phyloP scores from a whole-genome alignment of 2,888 invertebrate genomes.

The Thecophora atra region DNA sequence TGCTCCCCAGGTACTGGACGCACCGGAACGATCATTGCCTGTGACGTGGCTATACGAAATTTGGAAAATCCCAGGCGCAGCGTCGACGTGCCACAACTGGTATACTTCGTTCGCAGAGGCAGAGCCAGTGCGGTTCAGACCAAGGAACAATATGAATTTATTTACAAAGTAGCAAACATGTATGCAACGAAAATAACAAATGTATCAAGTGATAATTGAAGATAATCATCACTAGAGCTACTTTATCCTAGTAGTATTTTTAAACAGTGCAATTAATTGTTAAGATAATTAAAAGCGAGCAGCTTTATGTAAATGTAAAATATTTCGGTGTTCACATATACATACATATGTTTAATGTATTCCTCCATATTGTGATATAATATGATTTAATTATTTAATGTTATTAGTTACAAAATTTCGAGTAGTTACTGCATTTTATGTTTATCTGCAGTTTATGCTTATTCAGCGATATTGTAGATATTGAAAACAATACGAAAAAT shows the following conservation, averaged over 20 bases:
- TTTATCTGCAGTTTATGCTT: not conserved
- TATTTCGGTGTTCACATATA: too few species aligned
- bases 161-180: conserved; percentile 88
- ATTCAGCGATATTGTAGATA: not conserved
- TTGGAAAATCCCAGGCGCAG: conserved; percentile 79
- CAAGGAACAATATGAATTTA: conserved; percentile 89
- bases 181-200: conserved; percentile 87
- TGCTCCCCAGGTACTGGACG: conserved; percentile 93
- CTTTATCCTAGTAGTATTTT: not conserved
- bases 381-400: conserved; percentile 39
- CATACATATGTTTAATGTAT: conserved; percentile 49
- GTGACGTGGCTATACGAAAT: conserved; percentile 87
- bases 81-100: conserved; percentile 87
- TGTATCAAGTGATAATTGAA: conserved; percentile 70
- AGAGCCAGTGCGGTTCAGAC: conserved; percentile 91
- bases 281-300: too few species aligned
- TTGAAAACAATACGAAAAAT: conserved; percentile 4
- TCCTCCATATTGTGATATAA: conserved; percentile 63
- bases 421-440: conserved; percentile 36
- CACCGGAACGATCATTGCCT: conserved; percentile 85
- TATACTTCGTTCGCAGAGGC: conserved; percentile 84
- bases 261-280: too few species aligned
- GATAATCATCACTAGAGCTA: conserved; percentile 25
- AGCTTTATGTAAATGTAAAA: too few species aligned
- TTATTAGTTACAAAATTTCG: conserved; percentile 11